Conservation (phyloP, 1,140 invertebrate genomes). For the Drosophila elegans region DNA sequence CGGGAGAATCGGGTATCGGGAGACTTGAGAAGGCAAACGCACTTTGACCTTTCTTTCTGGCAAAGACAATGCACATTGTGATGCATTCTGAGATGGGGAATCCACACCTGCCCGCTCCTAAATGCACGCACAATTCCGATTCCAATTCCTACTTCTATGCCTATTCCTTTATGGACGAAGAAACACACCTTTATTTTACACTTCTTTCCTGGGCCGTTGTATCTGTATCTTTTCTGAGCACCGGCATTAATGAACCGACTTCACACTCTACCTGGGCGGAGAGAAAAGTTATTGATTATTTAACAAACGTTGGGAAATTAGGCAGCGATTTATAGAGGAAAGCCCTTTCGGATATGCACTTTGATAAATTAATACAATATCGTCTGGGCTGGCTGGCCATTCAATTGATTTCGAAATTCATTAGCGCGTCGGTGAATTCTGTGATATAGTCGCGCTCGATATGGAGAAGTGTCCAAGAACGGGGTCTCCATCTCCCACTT, state of each 20-base stretch:
- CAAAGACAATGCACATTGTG: conserved; percentile 72
- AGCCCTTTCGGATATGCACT: conserved; percentile 63
- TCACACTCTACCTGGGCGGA: conserved; percentile 60
- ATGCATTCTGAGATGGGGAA: conserved; percentile 8
- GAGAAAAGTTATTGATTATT: conserved; percentile 76
- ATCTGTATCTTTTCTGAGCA: conserved; percentile 53
- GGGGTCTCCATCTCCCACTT: conserved; percentile 41
- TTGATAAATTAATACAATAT: conserved; percentile 83
- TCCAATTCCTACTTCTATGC: too few species aligned
- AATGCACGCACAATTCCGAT: conserved; percentile 61
- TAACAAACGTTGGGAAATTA: conserved; percentile 76
- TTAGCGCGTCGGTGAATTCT: conserved; percentile 65
- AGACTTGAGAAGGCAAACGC: conserved; percentile 45
- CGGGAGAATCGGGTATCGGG: conserved; percentile 5
- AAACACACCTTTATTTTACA: conserved; percentile 82
- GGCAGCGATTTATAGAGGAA: conserved; percentile 79
- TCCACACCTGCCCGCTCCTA: conserved; percentile 61
- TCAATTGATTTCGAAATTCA: conserved; percentile 81
- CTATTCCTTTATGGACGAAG: conserved; percentile 45
- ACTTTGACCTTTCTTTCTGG: conserved; percentile 71
- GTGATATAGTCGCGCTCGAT: conserved; percentile 15
- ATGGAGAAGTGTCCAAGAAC: conserved; percentile 35
- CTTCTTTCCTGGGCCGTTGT: conserved; percentile 43
- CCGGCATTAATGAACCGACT: conserved; percentile 71
- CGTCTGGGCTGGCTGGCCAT: conserved; percentile 52